Evolutionary conservation across 2,113 vertebrate species (phyloP).

Genomic region (Motacilla alba): DNA sequence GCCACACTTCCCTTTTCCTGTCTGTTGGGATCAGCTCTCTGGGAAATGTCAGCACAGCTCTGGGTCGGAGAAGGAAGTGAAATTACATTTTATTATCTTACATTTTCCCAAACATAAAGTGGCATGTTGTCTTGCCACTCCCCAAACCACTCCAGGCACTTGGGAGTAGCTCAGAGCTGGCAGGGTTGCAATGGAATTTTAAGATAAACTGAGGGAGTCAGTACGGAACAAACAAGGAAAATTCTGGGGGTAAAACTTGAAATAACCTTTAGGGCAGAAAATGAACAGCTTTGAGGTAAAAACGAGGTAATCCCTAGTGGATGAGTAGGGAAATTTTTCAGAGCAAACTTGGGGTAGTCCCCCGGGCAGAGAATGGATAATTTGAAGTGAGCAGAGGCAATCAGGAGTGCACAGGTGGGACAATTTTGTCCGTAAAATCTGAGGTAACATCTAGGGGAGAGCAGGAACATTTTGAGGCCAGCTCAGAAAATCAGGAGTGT

Average conservation of each 20-base stretch:
- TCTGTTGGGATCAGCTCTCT: not conserved
- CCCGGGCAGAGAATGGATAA: too few relatives aligned
- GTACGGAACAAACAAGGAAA: too few relatives aligned
- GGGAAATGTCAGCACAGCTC: not conserved
- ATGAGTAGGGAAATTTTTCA: too few relatives aligned
- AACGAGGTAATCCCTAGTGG: too few relatives aligned
- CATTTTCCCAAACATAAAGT: not conserved
- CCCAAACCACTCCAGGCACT: not conserved
- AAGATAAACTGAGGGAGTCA: not conserved
- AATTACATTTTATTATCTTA: not conserved
- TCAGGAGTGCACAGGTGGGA: too few relatives aligned
- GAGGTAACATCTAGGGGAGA: not conserved
- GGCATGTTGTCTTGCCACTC: not conserved
- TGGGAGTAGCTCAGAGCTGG: not conserved
- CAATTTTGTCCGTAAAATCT: not conserved
- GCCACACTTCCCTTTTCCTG: not conserved
- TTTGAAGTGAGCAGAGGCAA: too few relatives aligned
- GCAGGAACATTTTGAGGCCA: not conserved
- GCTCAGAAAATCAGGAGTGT: not conserved
- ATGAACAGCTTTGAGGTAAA: not conserved
- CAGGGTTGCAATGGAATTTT: too few relatives aligned
- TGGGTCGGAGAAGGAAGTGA: not conserved
- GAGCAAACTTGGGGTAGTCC: too few relatives aligned
- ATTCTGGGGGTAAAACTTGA: too few relatives aligned
- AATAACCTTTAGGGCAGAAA: too few relatives aligned